Evolutionary conservation across 2,113 vertebrate species (phyloP).

Genomic region (Podiceps cristatus): DNA sequence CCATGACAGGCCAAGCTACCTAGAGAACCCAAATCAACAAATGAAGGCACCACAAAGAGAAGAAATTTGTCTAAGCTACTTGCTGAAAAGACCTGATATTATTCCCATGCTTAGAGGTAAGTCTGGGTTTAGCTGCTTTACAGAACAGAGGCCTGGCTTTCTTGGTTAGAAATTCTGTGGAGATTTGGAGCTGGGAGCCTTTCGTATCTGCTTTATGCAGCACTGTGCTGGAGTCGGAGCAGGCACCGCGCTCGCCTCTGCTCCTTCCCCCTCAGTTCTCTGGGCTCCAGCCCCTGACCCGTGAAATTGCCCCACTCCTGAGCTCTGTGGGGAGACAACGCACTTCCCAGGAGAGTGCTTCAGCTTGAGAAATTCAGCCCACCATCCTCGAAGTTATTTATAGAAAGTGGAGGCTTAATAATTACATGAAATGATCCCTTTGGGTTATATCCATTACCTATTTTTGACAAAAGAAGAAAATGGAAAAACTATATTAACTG

Average conservation of each 20-base stretch:
- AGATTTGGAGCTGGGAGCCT: background rate
- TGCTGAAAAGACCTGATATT: background rate
- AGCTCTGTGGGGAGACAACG: accelerated
- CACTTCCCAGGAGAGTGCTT: background rate
- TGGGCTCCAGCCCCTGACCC: background rate
- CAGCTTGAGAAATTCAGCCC: background rate
- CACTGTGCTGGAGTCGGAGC: background rate
- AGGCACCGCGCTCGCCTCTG: accelerated
- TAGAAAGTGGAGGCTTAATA: background rate
- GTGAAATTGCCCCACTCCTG: background rate
- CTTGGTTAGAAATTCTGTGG: background rate
- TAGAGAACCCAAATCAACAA: background rate
- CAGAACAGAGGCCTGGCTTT: background rate
- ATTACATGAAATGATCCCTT: background rate
- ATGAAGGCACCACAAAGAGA: background rate
- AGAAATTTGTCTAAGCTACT: background rate
- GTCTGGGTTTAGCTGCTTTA: background rate
- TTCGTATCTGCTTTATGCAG: background rate
- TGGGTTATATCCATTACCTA: background rate
- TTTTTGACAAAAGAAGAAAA: background rate
- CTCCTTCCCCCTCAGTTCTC: background rate
- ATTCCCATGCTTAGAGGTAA: background rate
- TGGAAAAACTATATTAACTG: background rate
- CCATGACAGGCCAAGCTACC: background rate
- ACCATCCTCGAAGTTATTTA: background rate